Conservation (phyloP, 2,888 invertebrate species). For the Oligia latruncula region DNA sequence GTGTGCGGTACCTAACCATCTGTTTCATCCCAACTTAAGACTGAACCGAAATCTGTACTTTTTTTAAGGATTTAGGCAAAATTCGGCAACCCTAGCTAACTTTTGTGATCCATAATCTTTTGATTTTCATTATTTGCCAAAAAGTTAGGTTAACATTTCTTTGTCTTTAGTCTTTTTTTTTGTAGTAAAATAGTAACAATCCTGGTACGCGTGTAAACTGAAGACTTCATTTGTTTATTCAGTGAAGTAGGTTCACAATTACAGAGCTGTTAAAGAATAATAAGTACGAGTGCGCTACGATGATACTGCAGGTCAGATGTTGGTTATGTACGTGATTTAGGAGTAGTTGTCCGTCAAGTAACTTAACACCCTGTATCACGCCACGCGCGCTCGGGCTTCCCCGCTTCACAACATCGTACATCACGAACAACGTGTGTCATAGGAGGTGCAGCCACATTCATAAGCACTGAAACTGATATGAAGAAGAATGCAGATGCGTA, state of each 20-base stretch:
- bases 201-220: background rate
- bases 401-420: background rate
- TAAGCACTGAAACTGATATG: background rate
- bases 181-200: background rate
- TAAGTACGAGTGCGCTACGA: background rate
- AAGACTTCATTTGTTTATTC: background rate
- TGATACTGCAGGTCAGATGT: conserved; percentile 3
- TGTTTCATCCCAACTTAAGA: background rate
- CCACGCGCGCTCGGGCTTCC: too few species aligned
- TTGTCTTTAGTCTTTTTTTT: background rate
- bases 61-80: background rate
- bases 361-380: background rate
- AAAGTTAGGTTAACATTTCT: background rate
- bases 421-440: background rate
- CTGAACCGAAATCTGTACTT: background rate
- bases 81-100: background rate
- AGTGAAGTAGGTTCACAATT: background rate
- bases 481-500: background rate
- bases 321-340: background rate
- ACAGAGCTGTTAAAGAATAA: background rate
- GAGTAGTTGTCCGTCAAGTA: background rate
- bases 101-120: background rate
- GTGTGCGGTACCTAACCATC: background rate
- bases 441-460: background rate
- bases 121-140: background rate